A percentile compares a stretch with the other conserved stretches of the same genome.
Conservation (phyloP, 1,140 invertebrate genomes). For the Drosophila parabipectinata region DNA sequence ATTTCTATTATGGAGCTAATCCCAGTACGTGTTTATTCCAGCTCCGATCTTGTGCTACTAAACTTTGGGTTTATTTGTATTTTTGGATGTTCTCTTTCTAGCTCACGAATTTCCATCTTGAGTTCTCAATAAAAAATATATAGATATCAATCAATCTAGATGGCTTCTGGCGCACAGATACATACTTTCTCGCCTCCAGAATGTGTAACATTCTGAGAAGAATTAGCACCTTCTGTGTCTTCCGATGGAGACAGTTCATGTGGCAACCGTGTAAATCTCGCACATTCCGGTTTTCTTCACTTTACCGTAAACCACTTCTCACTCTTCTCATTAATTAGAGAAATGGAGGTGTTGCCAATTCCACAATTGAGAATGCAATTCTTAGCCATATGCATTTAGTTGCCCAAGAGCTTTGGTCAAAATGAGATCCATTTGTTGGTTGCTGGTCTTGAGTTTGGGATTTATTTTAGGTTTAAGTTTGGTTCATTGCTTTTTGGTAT, state of each 20-base stretch:
- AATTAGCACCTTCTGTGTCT: slow-evolving; percentile 61
- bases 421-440: slow-evolving; percentile 42
- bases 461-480: background rate
- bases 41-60: slow-evolving; percentile 29
- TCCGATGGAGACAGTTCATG: slow-evolving; percentile 36
- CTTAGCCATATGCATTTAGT: slow-evolving; percentile 40
- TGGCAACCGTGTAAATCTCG: slow-evolving; percentile 71
- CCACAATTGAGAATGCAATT: slow-evolving; percentile 16
- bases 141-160: slow-evolving; percentile 4
- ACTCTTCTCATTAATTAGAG: slow-evolving; percentile 10
- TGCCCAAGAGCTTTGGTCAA: slow-evolving; percentile 23
- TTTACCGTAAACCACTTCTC: slow-evolving; percentile 26
- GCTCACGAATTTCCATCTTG: slow-evolving; percentile 25
- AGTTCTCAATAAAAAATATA: slow-evolving; percentile 30
- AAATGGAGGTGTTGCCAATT: slow-evolving; percentile 22
- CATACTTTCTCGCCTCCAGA: slow-evolving; percentile 56
- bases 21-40: slow-evolving; percentile 43
- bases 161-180: slow-evolving; percentile 4
- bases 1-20: slow-evolving; percentile 12
- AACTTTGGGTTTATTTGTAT: slow-evolving; percentile 6
- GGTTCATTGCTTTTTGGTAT: slow-evolving; percentile 45
- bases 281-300: slow-evolving; percentile 62
- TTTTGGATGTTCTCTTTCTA: slow-evolving; percentile 28
- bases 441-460: slow-evolving; percentile 3
- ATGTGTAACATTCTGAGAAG: slow-evolving; percentile 67